A percentile compares a stretch with the other conserved stretches of the same genome.
Evolutionary conservation across 2,888 invertebrate genomes (phyloP).

Genomic region (Coelopa pilipes): DNA sequence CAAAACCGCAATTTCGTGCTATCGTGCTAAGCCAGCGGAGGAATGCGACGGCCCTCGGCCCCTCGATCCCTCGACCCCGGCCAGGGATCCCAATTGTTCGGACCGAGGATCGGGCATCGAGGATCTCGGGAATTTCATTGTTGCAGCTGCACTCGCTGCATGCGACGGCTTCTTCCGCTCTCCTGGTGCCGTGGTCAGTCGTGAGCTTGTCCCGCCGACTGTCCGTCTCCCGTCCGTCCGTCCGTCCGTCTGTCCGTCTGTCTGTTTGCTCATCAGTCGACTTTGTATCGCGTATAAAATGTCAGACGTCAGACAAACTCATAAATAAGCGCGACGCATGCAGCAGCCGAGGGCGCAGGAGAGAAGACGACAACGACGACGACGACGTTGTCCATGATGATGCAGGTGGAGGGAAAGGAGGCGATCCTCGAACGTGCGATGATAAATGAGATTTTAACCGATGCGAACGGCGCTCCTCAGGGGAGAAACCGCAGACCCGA

Average conservation of each 20-base stretch:
- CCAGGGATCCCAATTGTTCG: too few species aligned
- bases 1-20: too few species aligned
- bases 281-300: constrained; percentile 29
- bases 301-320: constrained; percentile 36
- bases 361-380: constrained; percentile 6
- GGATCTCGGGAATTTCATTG: too few species aligned
- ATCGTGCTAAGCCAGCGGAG: too few species aligned
- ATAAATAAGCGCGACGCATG: constrained; percentile 33
- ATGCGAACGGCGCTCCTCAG: constrained; percentile 34
- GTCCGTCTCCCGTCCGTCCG: background rate
- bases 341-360: constrained; percentile 22
- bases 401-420: constrained; percentile 26
- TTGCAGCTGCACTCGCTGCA: background rate
- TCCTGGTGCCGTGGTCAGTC: too few species aligned
- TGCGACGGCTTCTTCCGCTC: too few species aligned
- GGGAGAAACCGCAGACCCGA: constrained; percentile 35
- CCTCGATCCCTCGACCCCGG: too few species aligned
- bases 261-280: constrained; percentile 17
- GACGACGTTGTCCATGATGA: too few species aligned
- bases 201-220: background rate
- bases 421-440: constrained; percentile 41
- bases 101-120: too few species aligned
- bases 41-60: too few species aligned
- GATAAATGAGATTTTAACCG: constrained; percentile 51
- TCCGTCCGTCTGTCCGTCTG: too few species aligned